Percentiles rank a stretch among this genome's conserved stretches.
phyloP scores from a whole-genome alignment of 2,113 vertebrate genomes.

The Podiceps cristatus region DNA sequence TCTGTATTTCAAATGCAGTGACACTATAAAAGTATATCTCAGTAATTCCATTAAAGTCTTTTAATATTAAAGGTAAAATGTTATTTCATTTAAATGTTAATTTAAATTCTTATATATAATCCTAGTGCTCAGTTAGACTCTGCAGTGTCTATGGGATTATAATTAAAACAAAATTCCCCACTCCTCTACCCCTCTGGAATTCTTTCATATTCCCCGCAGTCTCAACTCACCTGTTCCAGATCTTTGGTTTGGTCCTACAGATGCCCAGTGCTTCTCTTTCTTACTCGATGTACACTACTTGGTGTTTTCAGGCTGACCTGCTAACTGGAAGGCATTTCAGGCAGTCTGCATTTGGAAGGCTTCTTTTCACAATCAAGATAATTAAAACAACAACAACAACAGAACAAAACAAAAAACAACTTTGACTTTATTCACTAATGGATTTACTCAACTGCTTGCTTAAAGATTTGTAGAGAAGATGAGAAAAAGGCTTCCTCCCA shows the following conservation, averaged over 20 bases:
- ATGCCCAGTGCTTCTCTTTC: not conserved
- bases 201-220: not conserved
- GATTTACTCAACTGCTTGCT: not conserved
- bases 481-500: not conserved
- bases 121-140: not conserved
- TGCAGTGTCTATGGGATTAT: not conserved
- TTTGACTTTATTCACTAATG: not conserved
- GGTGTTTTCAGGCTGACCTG: not conserved
- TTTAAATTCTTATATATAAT: not conserved
- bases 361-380: not conserved
- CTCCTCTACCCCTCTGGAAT: rapidly evolving
- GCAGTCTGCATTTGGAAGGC: not conserved
- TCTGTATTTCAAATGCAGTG: not conserved
- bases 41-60: not conserved
- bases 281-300: not conserved
- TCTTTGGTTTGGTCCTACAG: not conserved
- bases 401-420: too few species aligned
- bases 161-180: not conserved
- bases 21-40: not conserved
- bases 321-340: not conserved
- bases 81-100: not conserved
- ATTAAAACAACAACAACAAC: too few species aligned
- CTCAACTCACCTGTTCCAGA: not conserved
- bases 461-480: not conserved
- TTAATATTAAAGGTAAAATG: not conserved